Base-by-base conservation (phyloP, 2,888 invertebrate genomes). In the Dicroscelio sp. region DNA sequence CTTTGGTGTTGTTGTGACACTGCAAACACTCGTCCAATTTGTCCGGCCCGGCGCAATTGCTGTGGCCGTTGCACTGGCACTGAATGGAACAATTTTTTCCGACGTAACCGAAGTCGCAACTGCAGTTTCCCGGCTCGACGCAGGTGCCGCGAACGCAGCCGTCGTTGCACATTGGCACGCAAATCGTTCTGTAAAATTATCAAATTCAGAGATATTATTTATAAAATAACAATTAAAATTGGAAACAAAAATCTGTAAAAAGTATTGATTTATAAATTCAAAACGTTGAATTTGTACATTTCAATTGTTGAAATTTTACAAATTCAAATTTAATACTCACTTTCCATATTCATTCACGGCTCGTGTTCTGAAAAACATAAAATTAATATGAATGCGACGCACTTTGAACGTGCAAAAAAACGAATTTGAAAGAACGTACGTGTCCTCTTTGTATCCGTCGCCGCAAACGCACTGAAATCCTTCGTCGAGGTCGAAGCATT, bases 41-140 rank as follows among this genome's bases (percentile, higher is more conserved):
- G 96, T 99, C 98, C 10, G 99, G 99, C 0, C 99, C 99, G 95
- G 98, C 98, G 96, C 99, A 99, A 96, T 99, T 98, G 86, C 99
- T 98, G 97, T 99, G 99, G 0, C 99, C 99, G 96, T 99, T 99
- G 96, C 99, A 99, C 96, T 99, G 98, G 96, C 99, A 99, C 97
- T 99, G 98, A 91, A 98, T 98, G 94, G 98, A 98, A 96, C 99
- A 99, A 97, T 99, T 99, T 93, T 98, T 98, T 80, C 99, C 99
- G 31, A 99, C 99, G 97, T 98, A 99, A 86, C 99, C 99, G 97
- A 99, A 99, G 97, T 99, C 98, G 96, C 99, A 99, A 91, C 98
- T 97, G 95, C 99, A 99, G 88, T 98, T 97, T 96, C 99, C 98
- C 76, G 99, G 99, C 95, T 98, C 98, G 27, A 98, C 97, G 96